These are phyloP conservation scores for Crocallis elinguaria DNA, from an alignment of 2,888 invertebrate genomes.

Conservation along the genomic window DNA sequence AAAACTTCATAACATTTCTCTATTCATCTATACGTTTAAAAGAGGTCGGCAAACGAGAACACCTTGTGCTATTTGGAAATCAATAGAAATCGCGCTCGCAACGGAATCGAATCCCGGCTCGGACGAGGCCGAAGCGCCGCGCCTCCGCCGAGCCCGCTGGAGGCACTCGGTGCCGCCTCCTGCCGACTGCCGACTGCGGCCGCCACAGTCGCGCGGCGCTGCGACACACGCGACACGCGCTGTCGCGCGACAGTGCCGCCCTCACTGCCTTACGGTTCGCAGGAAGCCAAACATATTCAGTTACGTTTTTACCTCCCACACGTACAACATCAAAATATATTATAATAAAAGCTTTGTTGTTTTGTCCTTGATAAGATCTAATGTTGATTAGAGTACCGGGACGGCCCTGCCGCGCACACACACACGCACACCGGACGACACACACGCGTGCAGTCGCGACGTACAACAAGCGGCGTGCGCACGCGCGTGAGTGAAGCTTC, in stretches of 20 bases:
- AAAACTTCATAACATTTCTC: constrained; percentile 44
- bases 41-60: constrained; percentile 38
- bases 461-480: neutral
- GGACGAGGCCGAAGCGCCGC: constrained; percentile 17
- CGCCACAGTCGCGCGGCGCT: too few species aligned
- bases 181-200: too few species aligned
- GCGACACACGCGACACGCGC: constrained; percentile 23
- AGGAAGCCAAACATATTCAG: too few species aligned
- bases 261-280: too few species aligned
- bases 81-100: constrained; percentile 40
- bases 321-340: too few species aligned
- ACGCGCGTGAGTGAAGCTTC: constrained; percentile 1
- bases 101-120: constrained; percentile 47
- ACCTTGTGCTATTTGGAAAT: constrained; percentile 39
- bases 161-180: too few species aligned
- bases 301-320: too few species aligned
- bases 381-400: too few species aligned
- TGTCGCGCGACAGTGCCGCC: constrained; percentile 17
- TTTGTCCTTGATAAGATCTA: too few species aligned
- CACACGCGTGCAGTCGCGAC: neutral
- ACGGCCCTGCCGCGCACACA: too few species aligned
- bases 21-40: constrained; percentile 26
- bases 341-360: too few species aligned
- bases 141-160: neutral
- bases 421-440: neutral